Conservation (phyloP, 2,888 invertebrate species). For the Malacosoma neustria region DNA sequence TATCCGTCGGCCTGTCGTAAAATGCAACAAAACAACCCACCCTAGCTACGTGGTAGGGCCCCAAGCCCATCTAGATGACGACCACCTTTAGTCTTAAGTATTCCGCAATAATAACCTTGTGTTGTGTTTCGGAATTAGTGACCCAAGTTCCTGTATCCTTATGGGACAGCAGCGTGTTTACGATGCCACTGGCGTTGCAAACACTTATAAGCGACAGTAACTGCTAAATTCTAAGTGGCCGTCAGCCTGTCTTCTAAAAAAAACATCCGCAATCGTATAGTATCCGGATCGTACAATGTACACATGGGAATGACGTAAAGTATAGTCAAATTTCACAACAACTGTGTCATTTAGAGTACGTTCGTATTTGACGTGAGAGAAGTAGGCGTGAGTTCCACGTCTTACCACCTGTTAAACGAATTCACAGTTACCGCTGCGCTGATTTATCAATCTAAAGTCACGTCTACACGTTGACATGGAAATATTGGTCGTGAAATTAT, state of each 20-base stretch:
- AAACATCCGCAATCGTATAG: not conserved
- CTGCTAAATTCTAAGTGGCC: not conserved
- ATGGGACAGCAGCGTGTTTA: not conserved
- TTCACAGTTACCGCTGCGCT: conserved; percentile 28
- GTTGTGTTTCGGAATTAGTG: not conserved
- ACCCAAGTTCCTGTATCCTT: not conserved
- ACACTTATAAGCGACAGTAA: not conserved
- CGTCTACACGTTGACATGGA: not conserved
- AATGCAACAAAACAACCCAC: not conserved
- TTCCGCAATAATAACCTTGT: not conserved
- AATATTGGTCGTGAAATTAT: not conserved
- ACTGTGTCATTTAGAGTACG: conserved; percentile 26
- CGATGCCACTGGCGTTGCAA: not conserved
- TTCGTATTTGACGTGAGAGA: conserved; percentile 27
- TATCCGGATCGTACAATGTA: not conserved
- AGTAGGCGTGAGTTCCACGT: conserved; percentile 36
- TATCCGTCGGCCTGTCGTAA: not conserved
- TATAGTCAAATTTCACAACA: conserved; percentile 15
- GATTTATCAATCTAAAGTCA: conserved; percentile 1
- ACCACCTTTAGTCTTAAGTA: not conserved
- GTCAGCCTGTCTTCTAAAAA: not conserved
- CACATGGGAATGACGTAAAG: not conserved
- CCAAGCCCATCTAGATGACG: not conserved
- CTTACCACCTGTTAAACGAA: conserved; percentile 25
- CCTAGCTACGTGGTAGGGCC: not conserved